phyloP scores from a whole-genome alignment of 2,888 invertebrate species.

The Pyralis farinalis region DNA sequence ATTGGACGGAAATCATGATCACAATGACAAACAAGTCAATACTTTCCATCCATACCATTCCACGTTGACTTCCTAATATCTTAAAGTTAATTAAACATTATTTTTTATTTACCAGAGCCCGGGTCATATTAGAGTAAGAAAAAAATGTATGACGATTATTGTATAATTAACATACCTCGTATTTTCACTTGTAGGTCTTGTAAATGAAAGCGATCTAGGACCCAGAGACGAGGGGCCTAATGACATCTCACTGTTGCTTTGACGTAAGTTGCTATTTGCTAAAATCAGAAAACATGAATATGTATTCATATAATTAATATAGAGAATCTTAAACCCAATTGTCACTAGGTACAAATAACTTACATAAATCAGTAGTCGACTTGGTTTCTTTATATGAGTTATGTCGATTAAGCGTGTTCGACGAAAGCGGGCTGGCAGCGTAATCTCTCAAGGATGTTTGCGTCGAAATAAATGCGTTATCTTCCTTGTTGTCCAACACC shows the following conservation, averaged over 20 bases:
- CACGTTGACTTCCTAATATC: too few species aligned
- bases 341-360: too few species aligned
- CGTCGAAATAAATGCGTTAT: conserved; percentile 39
- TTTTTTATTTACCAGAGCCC: too few species aligned
- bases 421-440: conserved; percentile 43
- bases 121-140: too few species aligned
- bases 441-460: conserved; percentile 51
- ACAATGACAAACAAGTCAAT: too few species aligned
- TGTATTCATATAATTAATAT: conserved; percentile 1
- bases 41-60: too few species aligned
- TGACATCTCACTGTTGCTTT: conserved; percentile 69
- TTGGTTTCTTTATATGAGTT: conserved; percentile 74
- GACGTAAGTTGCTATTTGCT: conserved; percentile 58
- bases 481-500: conserved; percentile 56
- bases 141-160: too few species aligned
- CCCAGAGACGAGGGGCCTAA: conserved; percentile 65
- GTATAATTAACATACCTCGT: conserved; percentile 41
- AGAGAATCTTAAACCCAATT: conserved; percentile 6
- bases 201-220: conserved; percentile 69
- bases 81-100: too few species aligned
- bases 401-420: conserved; percentile 63
- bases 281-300: conserved; percentile 28
- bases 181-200: conserved; percentile 51
- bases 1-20: too few species aligned
- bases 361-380: conserved; percentile 56